These are phyloP conservation scores for Mobula birostris DNA, from an alignment of 2,113 vertebrate species.

Conservation along the genomic window DNA sequence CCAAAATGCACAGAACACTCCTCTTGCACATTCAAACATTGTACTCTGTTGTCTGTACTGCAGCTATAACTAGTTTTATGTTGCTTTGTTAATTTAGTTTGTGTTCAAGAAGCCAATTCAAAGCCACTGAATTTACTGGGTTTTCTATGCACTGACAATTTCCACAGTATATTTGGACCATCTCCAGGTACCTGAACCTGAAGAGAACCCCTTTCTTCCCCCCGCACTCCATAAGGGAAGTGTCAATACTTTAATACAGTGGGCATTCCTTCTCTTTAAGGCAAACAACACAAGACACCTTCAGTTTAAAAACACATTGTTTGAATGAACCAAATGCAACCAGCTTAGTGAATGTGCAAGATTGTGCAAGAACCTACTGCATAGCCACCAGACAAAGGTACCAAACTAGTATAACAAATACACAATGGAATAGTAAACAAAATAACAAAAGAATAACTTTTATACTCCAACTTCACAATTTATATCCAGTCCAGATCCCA, in stretches of 20 bases:
- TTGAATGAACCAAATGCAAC: background rate
- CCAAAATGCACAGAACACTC: background rate
- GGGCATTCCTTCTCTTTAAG: background rate
- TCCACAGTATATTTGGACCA: background rate
- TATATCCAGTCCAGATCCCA: background rate
- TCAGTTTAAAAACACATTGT: background rate
- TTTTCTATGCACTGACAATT: background rate
- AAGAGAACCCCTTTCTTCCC: background rate
- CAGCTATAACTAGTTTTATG: background rate
- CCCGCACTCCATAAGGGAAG: background rate
- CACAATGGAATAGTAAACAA: background rate
- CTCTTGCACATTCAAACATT: background rate
- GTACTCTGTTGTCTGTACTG: background rate
- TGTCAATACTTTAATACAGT: background rate
- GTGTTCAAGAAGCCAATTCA: no score
- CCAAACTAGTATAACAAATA: background rate
- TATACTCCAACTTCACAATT: conserved; percentile 2
- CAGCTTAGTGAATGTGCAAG: background rate
- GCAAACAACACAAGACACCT: background rate
- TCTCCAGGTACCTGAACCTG: background rate
- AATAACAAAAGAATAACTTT: background rate
- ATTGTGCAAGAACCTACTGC: background rate
- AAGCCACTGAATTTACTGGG: background rate
- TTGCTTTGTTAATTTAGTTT: background rate
- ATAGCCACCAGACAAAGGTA: background rate